Base-by-base conservation (phyloP, 2,797 vertebrate genomes). In the Etheostoma perlongum region DNA sequence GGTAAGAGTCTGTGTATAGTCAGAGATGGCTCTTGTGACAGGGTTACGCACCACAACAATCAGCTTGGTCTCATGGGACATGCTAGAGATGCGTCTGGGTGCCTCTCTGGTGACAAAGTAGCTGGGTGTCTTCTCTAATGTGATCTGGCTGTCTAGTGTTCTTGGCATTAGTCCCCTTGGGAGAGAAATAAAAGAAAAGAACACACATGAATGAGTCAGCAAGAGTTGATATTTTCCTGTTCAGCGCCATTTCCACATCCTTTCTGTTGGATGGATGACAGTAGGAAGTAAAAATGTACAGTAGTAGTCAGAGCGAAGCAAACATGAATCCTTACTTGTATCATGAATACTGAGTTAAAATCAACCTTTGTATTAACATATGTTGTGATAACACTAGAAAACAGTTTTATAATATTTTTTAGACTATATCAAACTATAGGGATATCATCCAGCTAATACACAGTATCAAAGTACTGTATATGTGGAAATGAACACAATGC, bases 31-130 rank as follows among this genome's bases (percentile, higher is more conserved):
- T 5, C 98, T 88, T 0, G 98, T 99, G 76, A 99, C 98, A 0
- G 98, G 98, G 91, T 99, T 97, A 2, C 98, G 93, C 67, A 99
- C 98, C 77, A 99, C 98, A 78, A 99, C 97, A 0, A 99, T 99
- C 88, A 99, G 93, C 89, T 98, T 99, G 1, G 96, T 98, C 87
- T 96, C 93, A 1, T 92, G 93, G 6, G 98, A 97, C 98, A 99
- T 98, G 87, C 94, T 95, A 91, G 95, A 93, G 88, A 99, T 99
- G 0, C 97, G 94, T 6, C 95, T 92, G 0, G 98, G 98, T 0
- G 97, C 97, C 77, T 99, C 98, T 14, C 95, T 94, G 27, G 98
- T 99, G 74, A 99, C 97, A 0, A 99, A 99, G 87, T 99, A 99
- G 91, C 98, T 99, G 65, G 98, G 98, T 0, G 98, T 99, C 94